Evolutionary conservation across 2,797 vertebrate species (phyloP).

Genomic region (Sylvilagus floridanus): DNA sequence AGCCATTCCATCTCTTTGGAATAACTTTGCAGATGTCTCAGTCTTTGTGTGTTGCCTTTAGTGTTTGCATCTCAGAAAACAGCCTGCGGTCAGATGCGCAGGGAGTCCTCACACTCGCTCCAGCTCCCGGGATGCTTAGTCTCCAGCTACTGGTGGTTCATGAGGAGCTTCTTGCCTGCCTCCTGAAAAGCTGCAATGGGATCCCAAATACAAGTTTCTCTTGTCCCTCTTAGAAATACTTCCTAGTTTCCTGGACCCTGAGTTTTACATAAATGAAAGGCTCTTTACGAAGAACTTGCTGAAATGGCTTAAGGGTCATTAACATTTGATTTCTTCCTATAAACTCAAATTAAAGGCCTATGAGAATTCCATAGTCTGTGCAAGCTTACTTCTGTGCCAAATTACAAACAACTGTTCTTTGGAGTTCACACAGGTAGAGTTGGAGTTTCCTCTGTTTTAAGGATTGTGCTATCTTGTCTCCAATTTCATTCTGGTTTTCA

Average conservation of each 20-base stretch:
- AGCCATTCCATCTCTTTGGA: slow-evolving; percentile 24
- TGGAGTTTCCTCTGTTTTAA: slow-evolving; percentile 57
- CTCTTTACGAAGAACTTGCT: slow-evolving; percentile 26
- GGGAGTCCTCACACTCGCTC: neutral
- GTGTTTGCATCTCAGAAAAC: slow-evolving; percentile 43
- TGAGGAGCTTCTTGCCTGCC: neutral
- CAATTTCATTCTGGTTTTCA: slow-evolving; percentile 58
- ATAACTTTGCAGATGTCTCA: slow-evolving; percentile 29
- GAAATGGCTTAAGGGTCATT: slow-evolving; percentile 1
- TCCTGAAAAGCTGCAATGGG: slow-evolving; percentile 30
- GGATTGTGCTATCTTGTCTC: slow-evolving; percentile 11
- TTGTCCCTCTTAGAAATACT: slow-evolving; percentile 8
- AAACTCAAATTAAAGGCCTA: slow-evolving; percentile 45
- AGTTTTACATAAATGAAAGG: slow-evolving; percentile 36
- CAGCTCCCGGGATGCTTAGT: slow-evolving; percentile 18
- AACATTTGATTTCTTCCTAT: slow-evolving; percentile 47
- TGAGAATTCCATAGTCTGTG: slow-evolving; percentile 34
- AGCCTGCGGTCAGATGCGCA: slow-evolving; percentile 4
- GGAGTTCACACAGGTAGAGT: neutral
- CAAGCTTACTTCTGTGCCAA: slow-evolving; percentile 48
- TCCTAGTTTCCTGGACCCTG: slow-evolving; percentile 28
- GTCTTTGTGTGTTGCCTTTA: slow-evolving; percentile 51
- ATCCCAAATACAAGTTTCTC: slow-evolving; percentile 39
- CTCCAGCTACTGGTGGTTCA: slow-evolving; percentile 32
- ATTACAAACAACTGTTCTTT: slow-evolving; percentile 37